phyloP scores from a whole-genome alignment of 1,140 invertebrate genomes.

The Hesperophylax magnus region DNA sequence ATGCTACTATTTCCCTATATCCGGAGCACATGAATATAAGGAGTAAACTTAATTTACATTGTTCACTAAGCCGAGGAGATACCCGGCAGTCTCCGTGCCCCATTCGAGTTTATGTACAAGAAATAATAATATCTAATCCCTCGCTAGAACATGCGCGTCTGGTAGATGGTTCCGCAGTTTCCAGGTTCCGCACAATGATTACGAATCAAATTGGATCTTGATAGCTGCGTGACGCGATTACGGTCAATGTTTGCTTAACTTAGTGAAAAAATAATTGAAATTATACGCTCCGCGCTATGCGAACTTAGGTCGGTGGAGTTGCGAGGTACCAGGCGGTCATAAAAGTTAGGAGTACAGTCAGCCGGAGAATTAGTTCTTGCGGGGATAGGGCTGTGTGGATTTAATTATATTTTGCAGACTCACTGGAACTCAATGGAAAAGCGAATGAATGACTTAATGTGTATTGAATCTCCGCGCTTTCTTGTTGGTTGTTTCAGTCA shows the following conservation, averaged over 20 bases:
- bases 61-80: slow-evolving; percentile 34
- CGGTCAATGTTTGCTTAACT: slow-evolving; percentile 59
- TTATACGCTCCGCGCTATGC: slow-evolving; percentile 45
- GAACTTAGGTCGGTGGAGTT: not conserved
- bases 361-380: slow-evolving; percentile 14
- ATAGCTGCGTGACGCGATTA: slow-evolving; percentile 58
- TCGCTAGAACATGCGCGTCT: slow-evolving; percentile 36
- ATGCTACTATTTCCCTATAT: not conserved
- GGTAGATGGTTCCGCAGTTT: slow-evolving; percentile 11
- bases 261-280: slow-evolving; percentile 59
- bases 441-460: too few relatives aligned
- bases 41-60: slow-evolving; percentile 45
- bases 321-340: slow-evolving; percentile 28
- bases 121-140: slow-evolving; percentile 43
- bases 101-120: slow-evolving; percentile 16
- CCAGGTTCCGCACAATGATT: slow-evolving; percentile 49
- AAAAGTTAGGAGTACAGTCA: slow-evolving; percentile 46
- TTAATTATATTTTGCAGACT: too few relatives aligned
- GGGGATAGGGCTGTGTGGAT: not conserved
- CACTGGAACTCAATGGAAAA: too few relatives aligned
- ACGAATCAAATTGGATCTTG: slow-evolving; percentile 58
- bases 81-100: not conserved
- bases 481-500: too few relatives aligned
- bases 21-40: slow-evolving; percentile 20
- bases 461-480: too few relatives aligned